A percentile compares a stretch with the other conserved stretches of the same genome.
Conservation (phyloP, 2,888 invertebrate species). For the Drosophila koepferae region DNA sequence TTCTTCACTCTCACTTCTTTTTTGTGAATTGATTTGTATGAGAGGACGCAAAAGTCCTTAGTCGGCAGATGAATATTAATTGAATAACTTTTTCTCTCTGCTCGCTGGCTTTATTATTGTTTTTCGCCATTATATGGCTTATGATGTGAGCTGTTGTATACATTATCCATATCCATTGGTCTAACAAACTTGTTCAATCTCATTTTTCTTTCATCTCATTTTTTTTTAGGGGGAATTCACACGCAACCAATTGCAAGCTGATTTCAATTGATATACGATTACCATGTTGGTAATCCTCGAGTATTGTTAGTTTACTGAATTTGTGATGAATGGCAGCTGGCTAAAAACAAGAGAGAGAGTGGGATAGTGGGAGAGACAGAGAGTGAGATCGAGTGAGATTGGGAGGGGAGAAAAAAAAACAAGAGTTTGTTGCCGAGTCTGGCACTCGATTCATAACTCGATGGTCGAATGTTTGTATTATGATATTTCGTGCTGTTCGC, state of each 20-base stretch:
- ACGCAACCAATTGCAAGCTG: constrained; percentile 1
- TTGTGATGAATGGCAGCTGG: constrained; percentile 21
- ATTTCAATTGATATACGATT: constrained; percentile 6
- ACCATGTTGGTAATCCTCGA: constrained; percentile 15
- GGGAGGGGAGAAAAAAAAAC: too few relatives aligned
- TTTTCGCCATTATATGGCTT: constrained; percentile 1
- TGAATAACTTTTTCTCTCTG: background rate
- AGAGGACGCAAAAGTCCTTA: background rate
- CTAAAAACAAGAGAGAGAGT: background rate
- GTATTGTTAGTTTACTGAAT: constrained; percentile 1
- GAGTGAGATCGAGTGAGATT: too few relatives aligned
- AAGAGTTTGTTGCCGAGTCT: constrained; percentile 30
- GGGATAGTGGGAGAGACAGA: background rate
- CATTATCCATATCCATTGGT: background rate
- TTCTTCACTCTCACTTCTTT: too few relatives aligned
- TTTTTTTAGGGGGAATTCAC: background rate
- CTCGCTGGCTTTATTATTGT: background rate
- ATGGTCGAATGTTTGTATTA: constrained; percentile 13
- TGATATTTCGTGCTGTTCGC: constrained; percentile 11
- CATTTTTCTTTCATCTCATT: background rate
- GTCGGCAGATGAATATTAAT: background rate
- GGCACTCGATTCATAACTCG: constrained; percentile 35
- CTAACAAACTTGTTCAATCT: constrained; percentile 3
- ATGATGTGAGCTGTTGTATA: background rate
- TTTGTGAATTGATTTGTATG: background rate